Evolutionary conservation across 2,797 vertebrate species (phyloP), one percentile per base, ranked within the genome.

Genomic region (Takifugu rubripes): DNA sequence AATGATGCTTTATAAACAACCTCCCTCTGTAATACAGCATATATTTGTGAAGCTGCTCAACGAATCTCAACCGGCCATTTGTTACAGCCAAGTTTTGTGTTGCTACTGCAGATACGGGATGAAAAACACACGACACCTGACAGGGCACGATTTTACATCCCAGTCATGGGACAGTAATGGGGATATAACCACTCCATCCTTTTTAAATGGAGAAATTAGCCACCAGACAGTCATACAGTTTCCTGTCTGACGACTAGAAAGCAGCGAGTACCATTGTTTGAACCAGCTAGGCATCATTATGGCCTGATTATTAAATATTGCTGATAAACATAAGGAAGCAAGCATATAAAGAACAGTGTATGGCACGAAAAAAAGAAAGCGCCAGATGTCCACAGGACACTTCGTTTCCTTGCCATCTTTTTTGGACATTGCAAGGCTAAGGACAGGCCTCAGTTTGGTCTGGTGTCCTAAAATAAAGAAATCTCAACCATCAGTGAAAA

Each of bases 251-350:
- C 16, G 17, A 45, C 6, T 46, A 47, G 16, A 73, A 62, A 14
- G 17, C 72, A 79, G 73, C 25, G 52, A 74, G 89, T 93, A 95
- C 94, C 94, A 94, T 92, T 95, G 94, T 94, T 94, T 94, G 91
- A 95, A 95, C 94, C 79, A 84, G 87, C 85, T 49, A 81, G 55
- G 88, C 89, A 88, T 79, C 87, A 91, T 85, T 85, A 84, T 75
- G 82, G 84, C 89, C 78, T 58, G 85, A 60, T 87, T 78, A 84
- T 81, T 59, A 78, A 74, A 91, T 90, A 91, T 87, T 91, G 92
- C 91, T 91, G 88, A 90, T 79, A 82, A 90, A 91, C 64, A 56
- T 84, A 92, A 88, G 74, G 85, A 91, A 91, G 88, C 83, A 86
- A 84, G 85, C 90, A 89, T 90, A 91, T 85, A 88, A 86, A 92